Evolutionary conservation across 1,140 invertebrate genomes (phyloP), one percentile per base, ranked within the genome.

Genomic region (Metaphire vulgaris): DNA sequence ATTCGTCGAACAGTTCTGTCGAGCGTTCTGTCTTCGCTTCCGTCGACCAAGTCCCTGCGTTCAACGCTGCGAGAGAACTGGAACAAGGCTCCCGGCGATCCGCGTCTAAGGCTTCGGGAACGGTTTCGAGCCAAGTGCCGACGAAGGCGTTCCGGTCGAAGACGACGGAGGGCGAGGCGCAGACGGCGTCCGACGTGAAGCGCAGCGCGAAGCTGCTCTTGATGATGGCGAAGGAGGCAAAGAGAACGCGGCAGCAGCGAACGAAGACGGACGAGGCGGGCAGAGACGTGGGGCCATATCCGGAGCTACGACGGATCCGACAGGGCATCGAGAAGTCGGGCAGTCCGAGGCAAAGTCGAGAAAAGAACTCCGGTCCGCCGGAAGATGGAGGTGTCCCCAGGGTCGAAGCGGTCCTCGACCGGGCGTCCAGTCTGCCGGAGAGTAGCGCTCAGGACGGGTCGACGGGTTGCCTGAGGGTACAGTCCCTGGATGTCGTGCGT

Each of bases 11-110:
- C 41, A 56, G 21, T 12, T 2, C 72, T n/a, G 56, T 73, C 72
- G 34, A 41, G 80, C 80, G 15, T 75, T 74, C 80, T 1, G 79
- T 80, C 33, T 80, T 73, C 69, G 80, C 79, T 1, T 76, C 75
- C 29, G 72, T 73, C 33, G 72, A 76, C n/a, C 33, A 76, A 68
- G 56, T 73, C 2, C 41, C 41, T 1, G 75, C 70, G 21, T 73
- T 72, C 30, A 29, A 41, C 31, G 69, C 85, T 90, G 75, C 90
- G 91, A 79, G 87, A 2, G 72, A 73, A 34, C 72, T 41, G 33
- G 72, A 73, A 41, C 32, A 64, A 30, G 28, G 72, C 21, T 34
- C 72, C 15, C 32, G 72, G 30, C 32, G 34, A 12, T 26, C 41
- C 26, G 56, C 21, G 72, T 31, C 72, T 30, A 73, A 56, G 56